phyloP scores from a whole-genome alignment of 2,113 vertebrate genomes.

The Lates calcarifer region DNA sequence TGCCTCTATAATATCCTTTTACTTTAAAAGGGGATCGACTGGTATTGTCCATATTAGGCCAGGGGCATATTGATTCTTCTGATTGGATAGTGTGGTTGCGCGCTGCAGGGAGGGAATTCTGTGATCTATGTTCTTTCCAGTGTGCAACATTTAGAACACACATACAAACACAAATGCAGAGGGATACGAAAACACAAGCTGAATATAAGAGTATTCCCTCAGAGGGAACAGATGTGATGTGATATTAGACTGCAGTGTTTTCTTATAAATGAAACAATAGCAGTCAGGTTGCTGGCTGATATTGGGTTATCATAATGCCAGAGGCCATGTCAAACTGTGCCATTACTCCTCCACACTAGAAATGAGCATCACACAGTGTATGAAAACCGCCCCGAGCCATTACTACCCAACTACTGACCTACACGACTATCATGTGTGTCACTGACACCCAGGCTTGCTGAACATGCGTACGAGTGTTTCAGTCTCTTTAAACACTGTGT shows the following conservation, averaged over 20 bases:
- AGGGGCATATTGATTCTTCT: slow-evolving; percentile 64
- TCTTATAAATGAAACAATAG: slow-evolving; percentile 73
- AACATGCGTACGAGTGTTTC: not conserved
- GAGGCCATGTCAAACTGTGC: slow-evolving; percentile 69
- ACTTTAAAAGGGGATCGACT: slow-evolving; percentile 49
- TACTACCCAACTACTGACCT: slow-evolving; percentile 65
- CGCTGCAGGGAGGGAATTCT: slow-evolving; percentile 41
- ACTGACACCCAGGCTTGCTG: slow-evolving; percentile 27
- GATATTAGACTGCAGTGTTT: slow-evolving; percentile 66
- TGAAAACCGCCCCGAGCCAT: slow-evolving; percentile 50
- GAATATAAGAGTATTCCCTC: slow-evolving; percentile 34
- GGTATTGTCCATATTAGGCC: slow-evolving; percentile 39
- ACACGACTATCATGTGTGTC: slow-evolving; percentile 50
- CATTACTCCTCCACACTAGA: slow-evolving; percentile 56
- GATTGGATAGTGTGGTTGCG: slow-evolving; percentile 60
- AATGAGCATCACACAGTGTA: slow-evolving; percentile 60
- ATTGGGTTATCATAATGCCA: slow-evolving; percentile 74
- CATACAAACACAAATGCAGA: not conserved
- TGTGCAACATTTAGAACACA: slow-evolving; percentile 41
- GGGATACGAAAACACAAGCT: not conserved
- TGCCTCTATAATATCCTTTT: slow-evolving; percentile 54
- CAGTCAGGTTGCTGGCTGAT: slow-evolving; percentile 65
- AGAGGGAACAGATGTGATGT: slow-evolving; percentile 63
- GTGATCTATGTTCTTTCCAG: slow-evolving; percentile 46
- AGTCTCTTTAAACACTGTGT: slow-evolving; percentile 9